phyloP scores from a whole-genome alignment of 2,797 vertebrate genomes.

The Xenopus petersii region DNA sequence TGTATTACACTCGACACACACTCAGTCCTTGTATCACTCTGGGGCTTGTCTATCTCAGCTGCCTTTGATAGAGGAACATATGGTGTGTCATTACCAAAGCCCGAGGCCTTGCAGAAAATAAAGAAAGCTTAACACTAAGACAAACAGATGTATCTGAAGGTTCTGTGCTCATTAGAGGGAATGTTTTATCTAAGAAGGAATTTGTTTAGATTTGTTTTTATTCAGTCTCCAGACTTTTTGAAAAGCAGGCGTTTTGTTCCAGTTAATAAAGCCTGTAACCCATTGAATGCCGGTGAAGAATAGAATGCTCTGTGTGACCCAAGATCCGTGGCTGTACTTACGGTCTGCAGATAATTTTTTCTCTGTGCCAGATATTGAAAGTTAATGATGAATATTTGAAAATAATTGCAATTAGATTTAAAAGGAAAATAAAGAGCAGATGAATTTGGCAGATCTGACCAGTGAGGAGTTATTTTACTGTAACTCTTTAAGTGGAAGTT shows the following conservation, averaged over 20 bases:
- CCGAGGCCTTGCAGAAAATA: conserved; percentile 52
- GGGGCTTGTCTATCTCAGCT: conserved; percentile 54
- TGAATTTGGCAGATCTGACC: no score
- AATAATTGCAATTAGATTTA: no score
- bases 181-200: conserved; percentile 38
- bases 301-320: background rate
- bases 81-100: conserved; percentile 63
- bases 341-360: no score
- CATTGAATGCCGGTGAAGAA: background rate
- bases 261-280: conserved; percentile 32
- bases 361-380: no score
- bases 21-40: conserved; percentile 55
- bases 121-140: conserved; percentile 60
- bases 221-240: conserved; percentile 23
- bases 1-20: conserved; percentile 68
- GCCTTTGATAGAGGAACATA: conserved; percentile 67
- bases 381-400: no score
- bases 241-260: conserved; percentile 35
- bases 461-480: no score
- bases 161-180: conserved; percentile 24
- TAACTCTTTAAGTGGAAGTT: no score
- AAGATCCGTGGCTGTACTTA: background rate
- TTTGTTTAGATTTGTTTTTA: conserved; percentile 47
- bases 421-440: no score
- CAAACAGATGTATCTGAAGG: conserved; percentile 62